phyloP scores from a whole-genome alignment of 2,113 vertebrate species.

The Cranoglanis bouderius region DNA sequence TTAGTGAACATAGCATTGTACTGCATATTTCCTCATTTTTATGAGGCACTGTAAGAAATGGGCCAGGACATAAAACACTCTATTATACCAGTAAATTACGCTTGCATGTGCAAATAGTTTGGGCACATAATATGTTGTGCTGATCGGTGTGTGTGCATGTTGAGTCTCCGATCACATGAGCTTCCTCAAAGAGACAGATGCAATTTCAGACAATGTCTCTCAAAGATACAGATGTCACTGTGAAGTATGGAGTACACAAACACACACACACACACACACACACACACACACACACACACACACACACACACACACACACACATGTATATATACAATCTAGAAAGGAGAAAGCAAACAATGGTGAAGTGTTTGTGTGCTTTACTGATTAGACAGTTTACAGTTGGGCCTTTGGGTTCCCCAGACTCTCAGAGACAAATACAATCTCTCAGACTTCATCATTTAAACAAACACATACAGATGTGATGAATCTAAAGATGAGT shows the following conservation, averaged over 20 bases:
- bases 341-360: slow-evolving; percentile 29
- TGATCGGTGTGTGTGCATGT: neutral
- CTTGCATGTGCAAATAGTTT: no score
- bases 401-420: neutral
- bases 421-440: neutral
- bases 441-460: slow-evolving; percentile 15
- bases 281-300: neutral
- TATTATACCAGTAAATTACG: neutral
- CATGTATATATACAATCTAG: neutral
- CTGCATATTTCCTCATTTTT: no score
- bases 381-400: slow-evolving; percentile 42
- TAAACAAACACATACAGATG: slow-evolving; percentile 13
- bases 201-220: neutral
- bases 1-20: neutral
- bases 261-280: no score
- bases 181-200: neutral
- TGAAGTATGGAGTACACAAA: neutral
- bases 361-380: slow-evolving; percentile 45
- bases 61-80: neutral
- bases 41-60: neutral
- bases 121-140: neutral
- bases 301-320: neutral
- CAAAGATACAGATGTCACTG: neutral
- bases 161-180: neutral
- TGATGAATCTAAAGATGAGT: slow-evolving; percentile 26